Percentiles rank a stretch among this genome's conserved stretches.
Evolutionary conservation across 2,113 vertebrate species (phyloP).

Genomic region (Microtus oregoni): DNA sequence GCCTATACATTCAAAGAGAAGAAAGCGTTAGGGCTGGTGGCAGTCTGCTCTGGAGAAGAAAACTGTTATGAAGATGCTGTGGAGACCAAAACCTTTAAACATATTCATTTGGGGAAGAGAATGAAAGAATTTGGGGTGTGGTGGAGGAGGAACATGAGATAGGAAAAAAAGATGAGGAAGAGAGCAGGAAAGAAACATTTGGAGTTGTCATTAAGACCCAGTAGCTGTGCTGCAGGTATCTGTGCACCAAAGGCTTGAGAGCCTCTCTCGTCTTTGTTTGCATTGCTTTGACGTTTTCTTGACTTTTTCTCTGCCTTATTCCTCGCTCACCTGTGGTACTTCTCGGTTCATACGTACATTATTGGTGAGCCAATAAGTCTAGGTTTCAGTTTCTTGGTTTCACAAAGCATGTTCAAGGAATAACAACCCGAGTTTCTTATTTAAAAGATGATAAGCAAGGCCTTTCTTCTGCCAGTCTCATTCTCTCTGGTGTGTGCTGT

Average conservation of each 20-base stretch:
- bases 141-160: neutral
- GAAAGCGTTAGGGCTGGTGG: neutral
- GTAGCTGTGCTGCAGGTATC: neutral
- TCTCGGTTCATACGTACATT: neutral
- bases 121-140: neutral
- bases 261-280: neutral
- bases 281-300: neutral
- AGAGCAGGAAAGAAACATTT: neutral
- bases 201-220: constrained; percentile 41
- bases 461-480: neutral
- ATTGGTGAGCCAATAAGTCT: neutral
- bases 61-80: neutral
- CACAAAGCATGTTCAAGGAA: neutral
- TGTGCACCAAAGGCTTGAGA: neutral
- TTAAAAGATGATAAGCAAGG: neutral
- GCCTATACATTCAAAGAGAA: neutral
- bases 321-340: neutral
- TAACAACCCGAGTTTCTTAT: neutral
- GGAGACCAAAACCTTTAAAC: constrained; percentile 17
- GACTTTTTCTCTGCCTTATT: neutral
- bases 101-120: neutral
- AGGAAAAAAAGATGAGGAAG: neutral
- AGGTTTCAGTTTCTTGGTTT: neutral
- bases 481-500: neutral
- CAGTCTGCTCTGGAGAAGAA: neutral